These are phyloP conservation scores for Polylopha cassiicola DNA, from an alignment of 2,888 invertebrate species.

Conservation along the genomic window DNA sequence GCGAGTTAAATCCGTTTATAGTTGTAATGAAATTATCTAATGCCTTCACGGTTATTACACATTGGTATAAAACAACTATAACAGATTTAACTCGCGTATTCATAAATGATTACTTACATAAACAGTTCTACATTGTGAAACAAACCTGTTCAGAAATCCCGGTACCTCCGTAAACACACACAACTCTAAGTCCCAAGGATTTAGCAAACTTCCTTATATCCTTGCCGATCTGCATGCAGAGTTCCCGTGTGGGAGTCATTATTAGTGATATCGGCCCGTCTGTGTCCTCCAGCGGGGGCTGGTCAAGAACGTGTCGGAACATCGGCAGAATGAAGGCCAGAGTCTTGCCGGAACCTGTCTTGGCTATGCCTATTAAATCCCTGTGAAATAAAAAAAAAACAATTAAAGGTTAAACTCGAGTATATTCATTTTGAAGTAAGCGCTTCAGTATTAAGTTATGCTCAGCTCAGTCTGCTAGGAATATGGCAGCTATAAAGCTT, in stretches of 20 bases:
- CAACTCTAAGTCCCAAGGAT: conserved; percentile 88
- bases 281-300: conserved; percentile 93
- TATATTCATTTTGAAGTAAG: no score
- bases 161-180: conserved; percentile 99
- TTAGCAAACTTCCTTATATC: conserved; percentile 97
- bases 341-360: conserved; percentile 99
- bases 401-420: no score
- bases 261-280: conserved; percentile 98
- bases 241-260: conserved; percentile 98
- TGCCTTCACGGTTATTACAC: no score
- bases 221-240: conserved; percentile 99
- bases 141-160: conserved; percentile 91
- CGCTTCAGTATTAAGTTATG: no score
- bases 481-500: no score
- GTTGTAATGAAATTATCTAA: no score
- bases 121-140: conserved; percentile 4
- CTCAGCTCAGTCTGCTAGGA: no score
- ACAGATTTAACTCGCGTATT: no score
- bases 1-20: no score
- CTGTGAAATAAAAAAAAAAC: no score
- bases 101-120: no score
- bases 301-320: conserved; percentile 97
- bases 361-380: conserved; percentile 98
- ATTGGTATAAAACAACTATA: no score
- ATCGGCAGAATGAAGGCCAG: conserved; percentile 98